Percentiles rank a stretch among this genome's conserved stretches.
Conservation (phyloP, 2,888 invertebrate species). For the Drosophila subquinaria region DNA sequence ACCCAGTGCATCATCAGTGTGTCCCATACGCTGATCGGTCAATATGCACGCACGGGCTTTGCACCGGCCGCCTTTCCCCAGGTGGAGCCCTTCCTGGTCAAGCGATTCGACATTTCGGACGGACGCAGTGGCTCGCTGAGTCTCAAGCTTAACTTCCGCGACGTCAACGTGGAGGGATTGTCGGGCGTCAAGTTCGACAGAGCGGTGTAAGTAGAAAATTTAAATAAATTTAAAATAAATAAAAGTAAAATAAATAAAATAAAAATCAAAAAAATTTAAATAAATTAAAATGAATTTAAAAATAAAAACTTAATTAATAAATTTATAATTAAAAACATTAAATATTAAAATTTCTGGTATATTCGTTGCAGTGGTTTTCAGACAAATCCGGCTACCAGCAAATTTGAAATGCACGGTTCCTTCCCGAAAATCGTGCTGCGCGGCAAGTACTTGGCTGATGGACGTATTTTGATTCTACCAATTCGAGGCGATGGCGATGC, state of each 20-base stretch:
- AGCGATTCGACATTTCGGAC: conserved; percentile 82
- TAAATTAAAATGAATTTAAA: too few species aligned
- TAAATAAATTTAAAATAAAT: too few species aligned
- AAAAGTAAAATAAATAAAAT: too few species aligned
- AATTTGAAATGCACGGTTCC: conserved; percentile 83
- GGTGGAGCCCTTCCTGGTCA: conserved; percentile 83
- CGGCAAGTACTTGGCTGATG: conserved; percentile 85
- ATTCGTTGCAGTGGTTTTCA: conserved; percentile 77
- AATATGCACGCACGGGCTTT: conserved; percentile 82
- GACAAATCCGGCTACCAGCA: conserved; percentile 80
- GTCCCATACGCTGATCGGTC: conserved; percentile 72
- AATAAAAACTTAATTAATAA: too few species aligned
- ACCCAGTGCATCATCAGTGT: conserved; percentile 81
- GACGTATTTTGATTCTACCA: conserved; percentile 85
- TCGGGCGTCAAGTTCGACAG: conserved; percentile 81
- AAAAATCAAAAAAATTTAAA: too few species aligned
- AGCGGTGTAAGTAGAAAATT: conserved; percentile 81
- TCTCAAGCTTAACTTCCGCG: conserved; percentile 82
- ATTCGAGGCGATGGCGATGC: conserved; percentile 85
- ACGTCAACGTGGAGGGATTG: conserved; percentile 83
- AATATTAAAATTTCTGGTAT: too few species aligned
- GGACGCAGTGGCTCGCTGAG: conserved; percentile 80
- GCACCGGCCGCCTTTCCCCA: conserved; percentile 81
- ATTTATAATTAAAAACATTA: too few species aligned
- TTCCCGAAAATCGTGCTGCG: conserved; percentile 79